phyloP scores from a whole-genome alignment of 2,888 invertebrate genomes.

The Aelia acuminata region DNA sequence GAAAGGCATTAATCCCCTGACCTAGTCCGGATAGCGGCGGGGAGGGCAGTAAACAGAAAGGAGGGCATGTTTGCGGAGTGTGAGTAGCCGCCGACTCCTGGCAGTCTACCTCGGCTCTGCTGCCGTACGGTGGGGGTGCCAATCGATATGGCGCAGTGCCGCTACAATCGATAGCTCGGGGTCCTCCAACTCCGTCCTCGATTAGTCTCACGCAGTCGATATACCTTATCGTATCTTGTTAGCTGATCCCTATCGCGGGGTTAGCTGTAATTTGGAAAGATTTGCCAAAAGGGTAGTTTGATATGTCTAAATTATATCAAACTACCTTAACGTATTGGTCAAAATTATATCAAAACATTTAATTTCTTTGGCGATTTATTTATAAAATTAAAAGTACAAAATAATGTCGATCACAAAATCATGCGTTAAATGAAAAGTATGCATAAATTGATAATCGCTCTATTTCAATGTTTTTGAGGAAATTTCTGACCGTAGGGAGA shows the following conservation, averaged over 20 bases:
- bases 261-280: background rate
- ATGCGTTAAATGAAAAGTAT: too few relatives aligned
- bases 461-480: too few relatives aligned
- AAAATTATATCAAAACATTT: too few relatives aligned
- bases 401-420: too few relatives aligned
- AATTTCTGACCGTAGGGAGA: too few relatives aligned
- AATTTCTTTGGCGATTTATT: too few relatives aligned
- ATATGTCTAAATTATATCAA: background rate
- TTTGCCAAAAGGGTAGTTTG: background rate
- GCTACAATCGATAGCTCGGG: slow-evolving; percentile 39
- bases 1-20: slow-evolving; percentile 1
- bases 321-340: too few relatives aligned
- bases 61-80: slow-evolving; percentile 1
- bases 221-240: background rate
- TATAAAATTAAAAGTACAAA: too few relatives aligned
- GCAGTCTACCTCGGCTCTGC: too few relatives aligned
- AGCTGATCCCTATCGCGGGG: background rate
- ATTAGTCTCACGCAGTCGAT: slow-evolving; percentile 30
- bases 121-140: background rate
- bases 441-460: too few relatives aligned
- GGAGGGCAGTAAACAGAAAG: slow-evolving; percentile 20
- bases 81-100: slow-evolving; percentile 12
- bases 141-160: slow-evolving; percentile 48
- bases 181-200: slow-evolving; percentile 19
- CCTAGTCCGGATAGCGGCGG: background rate